These are phyloP conservation scores for Colletes gigas DNA, from an alignment of 1,140 invertebrate species.

Conservation along the genomic window DNA sequence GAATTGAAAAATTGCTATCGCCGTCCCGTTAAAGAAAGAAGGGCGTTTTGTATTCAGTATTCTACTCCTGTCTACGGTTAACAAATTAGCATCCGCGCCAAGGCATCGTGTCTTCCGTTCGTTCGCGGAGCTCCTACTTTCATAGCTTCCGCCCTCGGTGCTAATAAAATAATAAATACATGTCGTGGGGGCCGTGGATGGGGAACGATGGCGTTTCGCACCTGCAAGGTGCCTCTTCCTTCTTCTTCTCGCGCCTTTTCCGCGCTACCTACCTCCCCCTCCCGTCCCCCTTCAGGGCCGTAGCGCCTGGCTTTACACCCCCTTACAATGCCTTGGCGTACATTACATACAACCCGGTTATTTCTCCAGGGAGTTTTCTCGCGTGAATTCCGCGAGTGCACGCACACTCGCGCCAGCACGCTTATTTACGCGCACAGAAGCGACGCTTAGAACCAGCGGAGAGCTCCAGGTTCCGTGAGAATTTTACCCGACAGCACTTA, in stretches of 20 bases:
- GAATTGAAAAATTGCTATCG: too few species aligned
- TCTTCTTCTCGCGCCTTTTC: slow-evolving; percentile 30
- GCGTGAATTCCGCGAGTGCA: slow-evolving; percentile 71
- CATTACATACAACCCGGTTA: slow-evolving; percentile 77
- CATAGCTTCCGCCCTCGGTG: slow-evolving; percentile 44
- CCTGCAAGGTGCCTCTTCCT: slow-evolving; percentile 45
- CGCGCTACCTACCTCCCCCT: slow-evolving; percentile 28
- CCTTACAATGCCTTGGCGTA: slow-evolving; percentile 74
- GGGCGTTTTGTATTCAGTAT: neutral
- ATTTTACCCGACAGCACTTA: slow-evolving; percentile 20
- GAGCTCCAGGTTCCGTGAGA: neutral
- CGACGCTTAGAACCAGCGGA: slow-evolving; percentile 27
- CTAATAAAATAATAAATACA: slow-evolving; percentile 72
- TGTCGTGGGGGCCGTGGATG: slow-evolving; percentile 46
- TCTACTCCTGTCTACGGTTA: neutral
- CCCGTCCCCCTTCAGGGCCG: slow-evolving; percentile 29
- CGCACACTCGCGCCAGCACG: slow-evolving; percentile 63
- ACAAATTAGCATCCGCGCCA: slow-evolving; percentile 26
- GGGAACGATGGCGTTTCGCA: slow-evolving; percentile 49
- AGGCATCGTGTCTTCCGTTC: slow-evolving; percentile 36
- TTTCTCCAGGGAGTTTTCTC: slow-evolving; percentile 78
- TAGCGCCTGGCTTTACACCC: slow-evolving; percentile 51
- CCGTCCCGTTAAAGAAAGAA: too few species aligned
- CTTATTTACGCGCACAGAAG: slow-evolving; percentile 43
- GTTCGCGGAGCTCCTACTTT: slow-evolving; percentile 32